Evolutionary conservation across 1,140 invertebrate genomes (phyloP).

Genomic region (Aphaenogaster ashmeadi): DNA sequence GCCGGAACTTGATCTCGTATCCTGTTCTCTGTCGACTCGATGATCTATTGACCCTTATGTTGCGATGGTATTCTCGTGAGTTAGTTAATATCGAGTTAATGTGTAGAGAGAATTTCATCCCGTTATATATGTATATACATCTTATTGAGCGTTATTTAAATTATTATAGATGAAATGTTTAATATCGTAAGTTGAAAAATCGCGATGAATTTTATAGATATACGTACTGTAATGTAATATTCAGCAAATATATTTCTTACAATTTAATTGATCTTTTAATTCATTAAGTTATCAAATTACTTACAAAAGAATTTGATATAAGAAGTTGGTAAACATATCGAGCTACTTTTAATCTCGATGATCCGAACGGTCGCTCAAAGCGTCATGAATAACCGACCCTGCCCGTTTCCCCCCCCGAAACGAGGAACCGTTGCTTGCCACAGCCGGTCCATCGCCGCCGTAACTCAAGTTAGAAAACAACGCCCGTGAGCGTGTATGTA

Average conservation of each 20-base stretch:
- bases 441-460: constrained; percentile 75
- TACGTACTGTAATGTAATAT: background rate
- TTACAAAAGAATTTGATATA: background rate
- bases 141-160: background rate
- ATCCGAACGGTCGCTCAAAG: constrained; percentile 37
- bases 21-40: background rate
- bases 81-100: background rate
- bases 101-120: background rate
- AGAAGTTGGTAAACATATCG: background rate
- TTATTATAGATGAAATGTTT: background rate
- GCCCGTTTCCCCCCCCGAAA: background rate
- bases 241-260: background rate
- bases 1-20: constrained; percentile 34
- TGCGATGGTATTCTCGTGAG: background rate
- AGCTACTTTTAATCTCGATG: constrained; percentile 41
- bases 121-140: background rate
- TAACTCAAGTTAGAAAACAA: constrained; percentile 84
- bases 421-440: constrained; percentile 62
- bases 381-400: constrained; percentile 31
- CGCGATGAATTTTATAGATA: background rate
- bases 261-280: background rate
- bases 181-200: background rate
- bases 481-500: constrained; percentile 77
- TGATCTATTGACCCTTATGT: constrained; percentile 1
- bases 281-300: constrained; percentile 1